Base-by-base conservation (phyloP, 2,888 invertebrate genomes). In the Leistus spinibarbis region DNA sequence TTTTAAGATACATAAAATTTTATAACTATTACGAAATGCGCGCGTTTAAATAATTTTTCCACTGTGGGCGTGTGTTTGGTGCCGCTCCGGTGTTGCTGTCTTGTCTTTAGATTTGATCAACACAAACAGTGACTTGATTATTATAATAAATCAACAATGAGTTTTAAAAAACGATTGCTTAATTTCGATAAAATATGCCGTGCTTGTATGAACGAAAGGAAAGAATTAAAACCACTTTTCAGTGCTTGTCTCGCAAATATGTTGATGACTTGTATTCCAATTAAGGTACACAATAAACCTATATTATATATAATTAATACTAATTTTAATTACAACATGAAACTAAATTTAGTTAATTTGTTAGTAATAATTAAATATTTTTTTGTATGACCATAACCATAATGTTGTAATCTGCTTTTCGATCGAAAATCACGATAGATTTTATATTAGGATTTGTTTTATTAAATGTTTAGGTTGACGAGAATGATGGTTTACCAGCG, bases 401-500 rank as follows among this genome's bases (percentile, higher is more conserved):
- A 13, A 60, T 56, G 16, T 40, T n/a, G n/a, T n/a, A n/a, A n/a
- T n/a, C n/a, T n/a, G n/a, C n/a, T n/a, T n/a, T n/a, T n/a, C n/a
- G n/a, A n/a, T n/a, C n/a, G n/a, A n/a, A n/a, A n/a, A n/a, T n/a
- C n/a, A n/a, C n/a, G n/a, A n/a, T n/a, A n/a, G n/a, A n/a, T n/a
- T n/a, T n/a, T n/a, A n/a, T n/a, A n/a, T n/a, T 10, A 53, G 53
- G 20, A 62, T 9, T 17, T 19, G n/a, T 69, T 24, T 13, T 54
- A 24, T 69, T 56, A 16, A 23, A 22, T 66, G 0, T n/a, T n/a
- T 78, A 86, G 86, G 80, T 86, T 40, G 80, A 79, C 7, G 81
- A 82, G 78, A 79, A 82, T 72, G 86, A 86, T 78, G 83, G 82
- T 2, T 79, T 87, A 54, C 86, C 86, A 16, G 79, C 81, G 54